A percentile compares a stretch with the other conserved stretches of the same genome.
Evolutionary conservation across 64 coral and sea anemone species (phyloP).

Genomic region (Porites lutea): DNA sequence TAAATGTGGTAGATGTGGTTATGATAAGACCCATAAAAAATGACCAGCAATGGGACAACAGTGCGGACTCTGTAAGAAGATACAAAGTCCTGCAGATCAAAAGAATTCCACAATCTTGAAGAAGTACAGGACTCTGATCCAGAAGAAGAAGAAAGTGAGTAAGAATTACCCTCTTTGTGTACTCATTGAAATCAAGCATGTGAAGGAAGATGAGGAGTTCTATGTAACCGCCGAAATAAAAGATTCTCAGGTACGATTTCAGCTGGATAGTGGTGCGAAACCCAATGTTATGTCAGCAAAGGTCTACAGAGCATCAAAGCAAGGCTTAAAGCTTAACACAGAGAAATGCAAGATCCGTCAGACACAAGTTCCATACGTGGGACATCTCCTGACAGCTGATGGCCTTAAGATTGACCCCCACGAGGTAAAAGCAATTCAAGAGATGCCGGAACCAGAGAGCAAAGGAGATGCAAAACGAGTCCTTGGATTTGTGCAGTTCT

Average conservation of each 20-base stretch:
- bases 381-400: too few relatives aligned
- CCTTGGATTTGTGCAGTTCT: too few relatives aligned
- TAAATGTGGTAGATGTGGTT: conserved; percentile 37
- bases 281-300: conserved; percentile 35
- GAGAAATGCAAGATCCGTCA: too few relatives aligned
- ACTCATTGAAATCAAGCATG: background rate
- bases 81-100: conserved; percentile 25
- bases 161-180: background rate
- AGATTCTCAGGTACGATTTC: background rate
- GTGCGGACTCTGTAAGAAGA: conserved; percentile 22
- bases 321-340: too few relatives aligned
- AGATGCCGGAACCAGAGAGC: too few relatives aligned
- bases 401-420: too few relatives aligned
- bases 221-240: background rate
- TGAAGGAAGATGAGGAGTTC: background rate
- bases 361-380: too few relatives aligned
- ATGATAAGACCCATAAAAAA: conserved; percentile 35
- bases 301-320: background rate
- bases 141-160: background rate
- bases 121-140: background rate
- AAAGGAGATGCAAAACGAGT: too few relatives aligned
- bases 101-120: background rate
- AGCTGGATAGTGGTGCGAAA: conserved; percentile 55
- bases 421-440: too few relatives aligned
- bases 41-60: conserved; percentile 50